Evolutionary conservation across 2,797 vertebrate species (phyloP).

Genomic region (Emys orbicularis): DNA sequence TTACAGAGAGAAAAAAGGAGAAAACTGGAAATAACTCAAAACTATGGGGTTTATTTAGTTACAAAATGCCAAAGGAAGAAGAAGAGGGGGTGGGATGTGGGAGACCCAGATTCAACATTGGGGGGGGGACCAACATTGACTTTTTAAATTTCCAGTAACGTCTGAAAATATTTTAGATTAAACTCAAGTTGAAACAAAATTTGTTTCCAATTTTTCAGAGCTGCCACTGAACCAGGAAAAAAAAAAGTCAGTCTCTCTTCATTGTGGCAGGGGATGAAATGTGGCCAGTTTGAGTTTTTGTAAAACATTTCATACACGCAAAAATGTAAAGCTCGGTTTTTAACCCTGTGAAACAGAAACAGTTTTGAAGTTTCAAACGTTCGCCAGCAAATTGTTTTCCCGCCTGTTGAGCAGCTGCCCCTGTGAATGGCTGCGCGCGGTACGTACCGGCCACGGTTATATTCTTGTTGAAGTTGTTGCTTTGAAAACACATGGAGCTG

Average conservation of each 20-base stretch:
- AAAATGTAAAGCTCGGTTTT: not conserved
- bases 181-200: not conserved
- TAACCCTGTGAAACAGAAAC: not conserved
- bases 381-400: not conserved
- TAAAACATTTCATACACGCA: not conserved
- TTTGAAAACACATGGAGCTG: not conserved
- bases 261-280: not conserved
- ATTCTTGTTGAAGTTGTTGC: accelerated
- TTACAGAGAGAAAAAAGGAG: not conserved
- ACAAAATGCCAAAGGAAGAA: not conserved
- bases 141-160: not conserved
- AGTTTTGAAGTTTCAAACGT: not conserved
- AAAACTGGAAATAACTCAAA: not conserved
- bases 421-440: not conserved
- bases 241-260: not conserved
- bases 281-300: not conserved
- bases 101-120: not conserved
- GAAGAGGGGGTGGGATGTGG: too few relatives aligned
- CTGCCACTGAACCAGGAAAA: not conserved
- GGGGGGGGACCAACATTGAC: not conserved
- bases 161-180: not conserved
- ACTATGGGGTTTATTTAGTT: not conserved
- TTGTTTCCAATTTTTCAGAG: not conserved
- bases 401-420: too few relatives aligned
- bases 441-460: accelerated